Percentiles rank a stretch among this genome's conserved stretches.
phyloP scores from a whole-genome alignment of 2,888 invertebrate species.

The Agrilus mali region DNA sequence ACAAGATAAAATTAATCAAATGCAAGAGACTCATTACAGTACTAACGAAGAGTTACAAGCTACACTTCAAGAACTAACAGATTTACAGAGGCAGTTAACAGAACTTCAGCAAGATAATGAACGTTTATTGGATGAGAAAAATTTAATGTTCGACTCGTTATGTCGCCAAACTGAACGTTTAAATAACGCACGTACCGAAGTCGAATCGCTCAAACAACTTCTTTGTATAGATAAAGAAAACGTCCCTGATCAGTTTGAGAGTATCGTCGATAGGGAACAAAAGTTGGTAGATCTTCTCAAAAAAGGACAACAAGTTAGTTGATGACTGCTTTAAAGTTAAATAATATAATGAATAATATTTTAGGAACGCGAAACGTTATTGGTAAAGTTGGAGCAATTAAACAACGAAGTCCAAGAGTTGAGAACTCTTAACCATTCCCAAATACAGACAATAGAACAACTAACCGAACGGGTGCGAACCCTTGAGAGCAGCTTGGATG shows the following conservation, averaged over 20 bases:
- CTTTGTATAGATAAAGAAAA: slow-evolving; percentile 57
- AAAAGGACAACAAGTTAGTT: slow-evolving; percentile 47
- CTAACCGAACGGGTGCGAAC: slow-evolving; percentile 56
- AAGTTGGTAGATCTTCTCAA: slow-evolving; percentile 76
- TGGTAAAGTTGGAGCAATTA: slow-evolving; percentile 68
- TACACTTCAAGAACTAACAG: slow-evolving; percentile 83
- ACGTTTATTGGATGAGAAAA: slow-evolving; percentile 76
- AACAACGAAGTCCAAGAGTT: slow-evolving; percentile 55
- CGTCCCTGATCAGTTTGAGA: slow-evolving; percentile 35
- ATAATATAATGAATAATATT: too few species aligned
- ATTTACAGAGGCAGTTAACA: slow-evolving; percentile 74
- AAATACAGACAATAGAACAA: slow-evolving; percentile 49
- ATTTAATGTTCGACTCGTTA: slow-evolving; percentile 76
- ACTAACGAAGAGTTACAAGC: slow-evolving; percentile 89
- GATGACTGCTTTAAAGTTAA: too few species aligned
- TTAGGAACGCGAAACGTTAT: slow-evolving; percentile 57
- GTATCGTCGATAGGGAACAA: slow-evolving; percentile 61
- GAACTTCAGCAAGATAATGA: slow-evolving; percentile 84
- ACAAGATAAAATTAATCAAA: slow-evolving; percentile 86
- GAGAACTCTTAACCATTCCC: slow-evolving; percentile 45
- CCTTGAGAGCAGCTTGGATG: slow-evolving; percentile 62
- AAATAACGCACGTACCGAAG: slow-evolving; percentile 74
- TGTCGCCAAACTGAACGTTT: slow-evolving; percentile 86
- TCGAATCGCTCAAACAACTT: slow-evolving; percentile 73
- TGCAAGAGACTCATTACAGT: slow-evolving; percentile 84